phyloP scores from a whole-genome alignment of 2,113 vertebrate species.

The Bos indicus region DNA sequence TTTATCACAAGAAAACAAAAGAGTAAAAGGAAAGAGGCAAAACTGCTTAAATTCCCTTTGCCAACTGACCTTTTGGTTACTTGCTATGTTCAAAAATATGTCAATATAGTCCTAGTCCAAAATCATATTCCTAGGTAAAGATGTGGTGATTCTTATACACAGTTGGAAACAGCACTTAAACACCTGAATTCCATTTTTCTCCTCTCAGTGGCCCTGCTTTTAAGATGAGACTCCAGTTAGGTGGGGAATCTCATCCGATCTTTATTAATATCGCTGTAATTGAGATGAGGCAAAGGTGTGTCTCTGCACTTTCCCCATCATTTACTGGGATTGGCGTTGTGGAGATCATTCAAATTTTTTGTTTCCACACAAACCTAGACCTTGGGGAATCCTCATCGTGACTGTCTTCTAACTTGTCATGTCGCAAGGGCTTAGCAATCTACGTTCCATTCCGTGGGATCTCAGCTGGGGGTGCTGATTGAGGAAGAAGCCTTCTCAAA shows the following conservation, averaged over 20 bases:
- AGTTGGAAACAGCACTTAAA: neutral
- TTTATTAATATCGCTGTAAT: neutral
- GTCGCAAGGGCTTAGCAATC: neutral
- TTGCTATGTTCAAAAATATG: neutral
- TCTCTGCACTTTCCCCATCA: neutral
- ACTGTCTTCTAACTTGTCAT: neutral
- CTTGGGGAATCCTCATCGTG: neutral
- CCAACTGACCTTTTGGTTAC: neutral
- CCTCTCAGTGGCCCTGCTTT: neutral
- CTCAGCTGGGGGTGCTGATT: neutral
- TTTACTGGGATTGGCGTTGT: neutral
- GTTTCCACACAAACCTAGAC: neutral
- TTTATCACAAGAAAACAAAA: neutral
- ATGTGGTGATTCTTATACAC: neutral
- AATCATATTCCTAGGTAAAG: slow-evolving; percentile 1
- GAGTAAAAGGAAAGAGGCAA: neutral
- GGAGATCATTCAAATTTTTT: neutral
- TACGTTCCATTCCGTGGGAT: neutral
- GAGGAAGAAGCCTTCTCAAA: neutral
- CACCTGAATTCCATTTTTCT: neutral
- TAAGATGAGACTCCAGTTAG: neutral
- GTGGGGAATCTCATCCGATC: neutral
- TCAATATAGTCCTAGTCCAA: neutral
- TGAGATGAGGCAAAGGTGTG: neutral
- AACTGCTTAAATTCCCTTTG: neutral